Percentiles rank a stretch among this genome's conserved stretches.
phyloP scores from a whole-genome alignment of 2,113 vertebrate species.

The Rhinoderma darwinii region DNA sequence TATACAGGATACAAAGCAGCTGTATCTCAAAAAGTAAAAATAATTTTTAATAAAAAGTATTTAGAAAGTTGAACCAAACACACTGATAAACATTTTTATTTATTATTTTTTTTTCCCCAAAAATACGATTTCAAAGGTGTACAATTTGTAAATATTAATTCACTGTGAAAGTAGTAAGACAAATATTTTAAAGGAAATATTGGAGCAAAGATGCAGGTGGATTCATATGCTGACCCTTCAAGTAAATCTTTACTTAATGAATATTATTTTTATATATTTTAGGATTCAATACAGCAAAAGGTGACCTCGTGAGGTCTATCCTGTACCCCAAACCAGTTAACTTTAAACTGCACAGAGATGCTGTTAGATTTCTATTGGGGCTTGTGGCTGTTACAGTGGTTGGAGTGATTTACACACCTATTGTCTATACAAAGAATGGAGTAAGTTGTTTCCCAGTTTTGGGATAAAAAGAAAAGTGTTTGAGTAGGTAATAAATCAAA shows the following conservation, averaged over 20 bases:
- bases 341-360: constrained; percentile 78
- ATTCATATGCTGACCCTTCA: background rate
- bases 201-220: no score
- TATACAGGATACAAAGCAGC: no score
- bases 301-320: constrained; percentile 79
- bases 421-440: constrained; percentile 71
- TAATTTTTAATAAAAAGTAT: no score
- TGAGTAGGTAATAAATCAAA: background rate
- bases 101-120: no score
- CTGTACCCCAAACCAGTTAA: constrained; percentile 80
- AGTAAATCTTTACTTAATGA: background rate
- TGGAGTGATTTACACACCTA: constrained; percentile 78
- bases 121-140: no score
- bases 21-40: no score
- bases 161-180: no score
- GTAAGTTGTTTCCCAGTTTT: constrained; percentile 64
- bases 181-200: no score
- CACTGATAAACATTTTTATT: no score
- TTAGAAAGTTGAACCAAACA: no score
- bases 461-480: background rate
- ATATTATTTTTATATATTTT: background rate
- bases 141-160: no score
- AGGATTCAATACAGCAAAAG: constrained; percentile 82
- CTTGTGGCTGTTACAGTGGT: constrained; percentile 71
- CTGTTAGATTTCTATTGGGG: constrained; percentile 74